Conservation (phyloP, 2,888 invertebrate species). For the Acronicta leporina region DNA sequence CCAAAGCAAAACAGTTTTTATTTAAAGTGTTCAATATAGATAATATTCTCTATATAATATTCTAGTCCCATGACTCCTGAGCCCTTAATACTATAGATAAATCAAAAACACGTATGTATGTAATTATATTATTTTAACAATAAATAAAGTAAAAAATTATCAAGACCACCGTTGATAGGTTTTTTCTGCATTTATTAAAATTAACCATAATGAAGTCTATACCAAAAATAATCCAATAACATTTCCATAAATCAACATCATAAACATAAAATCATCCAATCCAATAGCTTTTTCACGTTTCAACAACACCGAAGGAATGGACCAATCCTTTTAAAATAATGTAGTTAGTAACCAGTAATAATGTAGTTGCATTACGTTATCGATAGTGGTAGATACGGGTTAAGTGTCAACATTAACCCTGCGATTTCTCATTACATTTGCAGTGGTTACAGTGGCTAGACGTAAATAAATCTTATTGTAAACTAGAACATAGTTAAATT, state of each 20-base stretch:
- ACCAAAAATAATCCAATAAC: constrained; percentile 14
- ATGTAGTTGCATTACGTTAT: constrained; percentile 23
- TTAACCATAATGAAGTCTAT: no score
- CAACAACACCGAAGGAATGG: constrained; percentile 9
- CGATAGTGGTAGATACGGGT: constrained; percentile 41
- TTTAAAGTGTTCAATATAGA: no score
- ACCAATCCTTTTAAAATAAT: constrained; percentile 25
- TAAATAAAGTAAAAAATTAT: no score
- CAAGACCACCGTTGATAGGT: no score
- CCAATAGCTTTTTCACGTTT: neutral
- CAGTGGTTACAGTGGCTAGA: constrained; percentile 29
- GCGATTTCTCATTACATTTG: constrained; percentile 53
- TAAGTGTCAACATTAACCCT: constrained; percentile 48
- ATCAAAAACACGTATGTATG: no score
- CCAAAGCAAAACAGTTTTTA: no score
- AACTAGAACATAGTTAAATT: neutral
- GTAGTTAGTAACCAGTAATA: constrained; percentile 21
- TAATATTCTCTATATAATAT: no score
- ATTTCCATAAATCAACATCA: neutral
- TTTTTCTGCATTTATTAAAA: no score
- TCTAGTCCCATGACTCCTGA: no score
- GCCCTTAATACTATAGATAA: no score
- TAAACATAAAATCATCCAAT: no score
- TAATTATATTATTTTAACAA: no score
- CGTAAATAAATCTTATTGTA: constrained; percentile 34